Conservation (phyloP, 37 sponge, comb jelly and placozoan species). For the Lycopodina hypogea region DNA sequence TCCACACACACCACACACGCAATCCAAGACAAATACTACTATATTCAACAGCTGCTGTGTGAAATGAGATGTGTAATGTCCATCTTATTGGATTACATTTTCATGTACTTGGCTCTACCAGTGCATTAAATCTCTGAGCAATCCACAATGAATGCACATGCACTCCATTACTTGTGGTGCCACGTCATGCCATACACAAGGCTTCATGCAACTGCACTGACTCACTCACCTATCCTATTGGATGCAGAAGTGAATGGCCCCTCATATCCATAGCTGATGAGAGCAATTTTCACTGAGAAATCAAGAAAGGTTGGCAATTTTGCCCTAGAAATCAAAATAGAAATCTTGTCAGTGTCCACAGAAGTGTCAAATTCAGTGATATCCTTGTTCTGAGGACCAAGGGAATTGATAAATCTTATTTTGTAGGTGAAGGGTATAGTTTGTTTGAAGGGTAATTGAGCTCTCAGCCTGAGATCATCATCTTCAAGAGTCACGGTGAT, state of each 20-base stretch:
- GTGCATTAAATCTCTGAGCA: too few relatives aligned
- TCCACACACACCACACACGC: too few relatives aligned
- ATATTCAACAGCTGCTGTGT: too few relatives aligned
- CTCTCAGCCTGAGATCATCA: conserved; percentile 4
- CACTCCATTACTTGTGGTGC: too few relatives aligned
- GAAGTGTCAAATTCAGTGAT: background rate
- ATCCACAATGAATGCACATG: background rate
- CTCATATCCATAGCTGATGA: background rate
- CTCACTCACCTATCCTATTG: conserved; percentile 15
- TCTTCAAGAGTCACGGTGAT: background rate
- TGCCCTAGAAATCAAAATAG: background rate
- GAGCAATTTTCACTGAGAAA: conserved; percentile 19
- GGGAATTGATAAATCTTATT: background rate
- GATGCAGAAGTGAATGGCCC: background rate
- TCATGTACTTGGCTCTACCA: too few relatives aligned
- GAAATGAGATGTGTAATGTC: too few relatives aligned
- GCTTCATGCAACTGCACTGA: background rate
- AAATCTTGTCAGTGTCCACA: conserved; percentile 1
- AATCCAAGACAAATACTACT: too few relatives aligned
- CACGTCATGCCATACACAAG: too few relatives aligned
- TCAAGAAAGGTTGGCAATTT: conserved; percentile 13
- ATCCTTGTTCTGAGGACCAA: background rate
- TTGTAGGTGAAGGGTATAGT: conserved; percentile 5
- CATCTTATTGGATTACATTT: too few relatives aligned
- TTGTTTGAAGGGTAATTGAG: conserved; percentile 2